Base-by-base conservation (phyloP, 2,797 vertebrate species). In the Cuniculus paca region DNA sequence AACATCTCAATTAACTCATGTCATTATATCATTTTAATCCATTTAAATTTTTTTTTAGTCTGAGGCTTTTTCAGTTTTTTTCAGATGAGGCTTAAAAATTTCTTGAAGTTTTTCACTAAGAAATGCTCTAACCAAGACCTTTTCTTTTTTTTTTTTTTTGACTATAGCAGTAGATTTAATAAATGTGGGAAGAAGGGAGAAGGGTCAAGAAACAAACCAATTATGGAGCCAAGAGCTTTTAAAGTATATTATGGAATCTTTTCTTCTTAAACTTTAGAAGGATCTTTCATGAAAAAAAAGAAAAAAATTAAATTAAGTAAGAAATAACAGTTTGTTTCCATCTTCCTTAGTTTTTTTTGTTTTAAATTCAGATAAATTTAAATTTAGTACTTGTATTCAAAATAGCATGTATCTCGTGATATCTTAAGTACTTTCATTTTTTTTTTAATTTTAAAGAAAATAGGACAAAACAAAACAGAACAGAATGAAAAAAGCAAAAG, bases 201-300 rank as follows among this genome's bases (percentile, higher is more conserved):
- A 54, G 7, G 31, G 5, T n/a, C 36, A 16, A 70, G 79, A 88
- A 90, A 45, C 14, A 48, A 68, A 70, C n/a, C 52, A 56, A 58
- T 83, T 78, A 68, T 65, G 60, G 60, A 48, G 31, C 34, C 48
- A 39, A 63, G 14, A 14, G 19, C 19, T 65, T 77, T 90, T 58
- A 48, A 60, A 48, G 48, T 82, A 13, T 50, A 77, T 54, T 90
- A 92, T 92, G 19, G 34, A 78, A 79, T 79, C 11, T 61, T 70
- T 65, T 65, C 83, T 90, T 87, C 45, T 93, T 94, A 79, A 92
- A 68, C 4, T 50, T 92, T 77, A 88, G 72, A 79, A n/a, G 39
- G 90, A 20, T 72, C 34, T 68, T 34, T 95, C n/a, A 74, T 22
- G 31, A 63, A 56, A 68, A 68, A n/a, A 65, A 89, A 52, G 19